Evolutionary conservation across 2,797 vertebrate species (phyloP).

Genomic region (Chloroceryle inda): DNA sequence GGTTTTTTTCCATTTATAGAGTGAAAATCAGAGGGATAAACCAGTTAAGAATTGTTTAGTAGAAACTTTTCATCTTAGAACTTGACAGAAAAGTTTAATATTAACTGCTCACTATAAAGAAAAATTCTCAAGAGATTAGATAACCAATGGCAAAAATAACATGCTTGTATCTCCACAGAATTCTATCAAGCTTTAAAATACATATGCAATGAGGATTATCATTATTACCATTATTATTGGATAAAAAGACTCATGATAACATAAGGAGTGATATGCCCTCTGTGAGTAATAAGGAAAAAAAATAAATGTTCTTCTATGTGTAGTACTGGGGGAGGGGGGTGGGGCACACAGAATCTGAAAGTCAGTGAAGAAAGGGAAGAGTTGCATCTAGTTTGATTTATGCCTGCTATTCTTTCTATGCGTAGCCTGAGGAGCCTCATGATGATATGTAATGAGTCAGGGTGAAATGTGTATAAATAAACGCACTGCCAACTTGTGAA

Average conservation of each 20-base stretch:
- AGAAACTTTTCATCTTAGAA: neutral
- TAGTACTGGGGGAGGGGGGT: neutral
- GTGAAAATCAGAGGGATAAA: neutral
- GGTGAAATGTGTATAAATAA: constrained; percentile 67
- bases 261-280: neutral
- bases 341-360: neutral
- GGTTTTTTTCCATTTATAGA: neutral
- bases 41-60: neutral
- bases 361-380: neutral
- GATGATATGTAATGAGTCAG: constrained; percentile 61
- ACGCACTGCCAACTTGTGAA: constrained; percentile 47
- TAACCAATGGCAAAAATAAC: neutral
- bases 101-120: neutral
- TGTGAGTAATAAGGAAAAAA: neutral
- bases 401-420: constrained; percentile 24
- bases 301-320: neutral
- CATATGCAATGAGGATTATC: neutral
- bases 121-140: neutral
- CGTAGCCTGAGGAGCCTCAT: constrained; percentile 21
- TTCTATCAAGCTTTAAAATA: constrained; percentile 2
- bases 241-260: neutral
- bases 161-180: neutral
- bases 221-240: neutral
- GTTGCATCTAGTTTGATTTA: constrained; percentile 54
- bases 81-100: neutral